Evolutionary conservation across 1,140 invertebrate species (phyloP), one percentile per base, ranked within the genome.

Genomic region (Fopius arisanus): DNA sequence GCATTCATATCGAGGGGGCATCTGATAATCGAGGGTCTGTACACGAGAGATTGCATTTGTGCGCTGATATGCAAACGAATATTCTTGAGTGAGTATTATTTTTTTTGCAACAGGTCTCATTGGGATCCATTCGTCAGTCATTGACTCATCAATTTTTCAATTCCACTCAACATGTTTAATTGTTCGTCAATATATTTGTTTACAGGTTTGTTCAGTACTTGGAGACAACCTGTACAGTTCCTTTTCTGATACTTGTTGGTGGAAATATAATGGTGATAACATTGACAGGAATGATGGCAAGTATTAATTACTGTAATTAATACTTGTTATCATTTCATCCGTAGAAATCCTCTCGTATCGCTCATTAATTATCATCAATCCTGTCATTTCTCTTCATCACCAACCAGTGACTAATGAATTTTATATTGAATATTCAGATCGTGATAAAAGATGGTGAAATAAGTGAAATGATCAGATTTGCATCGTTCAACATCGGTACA

Each of bases 251-350:
- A 10, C 65, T 72, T 1, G 28, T 72, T 43, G 16, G 16, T 12
- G 10, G 66, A 0, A 66, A 43, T 21, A 43, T 29, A 10, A 29
- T 33, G 12, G 41, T 72, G n/a, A 72, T 72, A 19, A 67, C 70
- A n/a, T 10, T 66, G 2, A 72, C 70, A 12, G 70, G 70, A 21
- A 72, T 66, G 21, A 63, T 66, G 41, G 70, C 67, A 23, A 31
- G 43, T 28, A 14, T 16, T 16, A 9, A 48, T n/a, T n/a, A 48
- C 43, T 19, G 19, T n/a, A n/a, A n/a, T n/a, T n/a, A n/a, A n/a
- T n/a, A n/a, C n/a, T n/a, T n/a, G n/a, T n/a, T n/a, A n/a, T n/a
- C n/a, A n/a, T n/a, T n/a, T n/a, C n/a, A n/a, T n/a, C n/a, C n/a
- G n/a, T n/a, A n/a, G n/a, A n/a, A n/a, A n/a, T n/a, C n/a, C n/a